Evolutionary conservation across 2,113 vertebrate genomes (phyloP), one percentile per base, ranked within the genome.

Genomic region (Chamaea fasciata): DNA sequence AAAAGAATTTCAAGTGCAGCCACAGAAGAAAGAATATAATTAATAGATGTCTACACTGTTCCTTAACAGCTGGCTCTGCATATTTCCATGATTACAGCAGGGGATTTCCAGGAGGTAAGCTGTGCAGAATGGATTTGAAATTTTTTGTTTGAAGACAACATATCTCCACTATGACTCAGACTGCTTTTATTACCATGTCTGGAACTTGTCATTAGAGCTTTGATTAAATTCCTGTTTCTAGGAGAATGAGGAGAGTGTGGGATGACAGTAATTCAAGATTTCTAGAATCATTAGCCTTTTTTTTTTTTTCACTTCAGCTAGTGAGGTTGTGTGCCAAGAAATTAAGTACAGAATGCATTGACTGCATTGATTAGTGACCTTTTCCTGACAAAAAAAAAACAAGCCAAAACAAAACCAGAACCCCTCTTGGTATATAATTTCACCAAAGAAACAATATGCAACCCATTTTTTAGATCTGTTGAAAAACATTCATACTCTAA

Each of bases 161-260:
- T 30, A 46, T 80, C 57, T 22, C 42, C 35, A 52, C 64, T 88
- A 15, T 83, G 75, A 83, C 42, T 94, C 90, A 92, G 75, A 62
- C 59, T 95, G 31, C 78, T 80, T 92, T 88, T 91, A 94, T 93
- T 91, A 55, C 67, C 21, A 8, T 76, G 78, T 90, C 85, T 94
- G 84, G 55, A 91, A 74, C 33, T 90, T 94, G 46, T 79, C 47
- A 62, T 95, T 79, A 90, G n/a, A 64, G 31, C 63, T 94, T 95
- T 95, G 91, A 90, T 89, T 87, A 93, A 85, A 50, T 88, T 73
- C 33, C 12, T 16, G 50, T 91, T 94, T 94, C 49, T 87, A 70
- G 21, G 52, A 93, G 60, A 86, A 37, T 60, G 63, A 93, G 39
- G 83, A 3, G 37, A 35, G 46, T 80, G 30, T 17, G 3, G 27